These are phyloP conservation scores for Trichogramma dendrolimi DNA, from an alignment of 2,888 invertebrate species.

Conservation along the genomic window DNA sequence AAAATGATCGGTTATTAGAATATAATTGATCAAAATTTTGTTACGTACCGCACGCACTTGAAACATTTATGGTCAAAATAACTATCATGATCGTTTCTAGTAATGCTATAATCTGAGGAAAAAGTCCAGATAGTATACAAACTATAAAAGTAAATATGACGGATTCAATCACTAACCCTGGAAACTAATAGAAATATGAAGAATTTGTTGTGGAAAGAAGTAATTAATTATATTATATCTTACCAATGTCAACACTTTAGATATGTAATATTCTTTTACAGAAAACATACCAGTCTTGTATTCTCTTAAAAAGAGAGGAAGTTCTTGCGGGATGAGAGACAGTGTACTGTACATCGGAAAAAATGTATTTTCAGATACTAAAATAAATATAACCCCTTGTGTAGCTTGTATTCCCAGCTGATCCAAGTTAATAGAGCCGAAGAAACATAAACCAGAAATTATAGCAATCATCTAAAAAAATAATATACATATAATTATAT, in stretches of 20 bases:
- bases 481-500: too few relatives aligned
- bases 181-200: conserved; percentile 60
- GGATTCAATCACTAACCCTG: conserved; percentile 80
- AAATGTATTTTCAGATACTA: conserved; percentile 87
- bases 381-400: conserved; percentile 81
- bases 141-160: conserved; percentile 74
- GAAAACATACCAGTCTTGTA: conserved; percentile 78
- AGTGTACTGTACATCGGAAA: conserved; percentile 87
- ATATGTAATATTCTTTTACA: conserved; percentile 73
- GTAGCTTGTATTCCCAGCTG: conserved; percentile 83
- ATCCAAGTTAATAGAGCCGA: conserved; percentile 67
- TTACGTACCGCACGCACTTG: conserved; percentile 76
- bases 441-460: conserved; percentile 80
- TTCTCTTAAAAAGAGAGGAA: conserved; percentile 78
- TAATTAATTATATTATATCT: conserved; percentile 38
- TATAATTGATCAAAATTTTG: too few relatives aligned
- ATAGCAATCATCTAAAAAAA: conserved; percentile 59
- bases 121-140: conserved; percentile 83
- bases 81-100: conserved; percentile 65
- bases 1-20: too few relatives aligned
- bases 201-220: conserved; percentile 1
- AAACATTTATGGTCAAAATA: conserved; percentile 78
- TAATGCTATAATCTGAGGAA: conserved; percentile 65
- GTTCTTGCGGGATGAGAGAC: conserved; percentile 74
- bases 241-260: conserved; percentile 78